Conservation (phyloP, 2,113 vertebrate species). For the Dasyprocta punctata region DNA sequence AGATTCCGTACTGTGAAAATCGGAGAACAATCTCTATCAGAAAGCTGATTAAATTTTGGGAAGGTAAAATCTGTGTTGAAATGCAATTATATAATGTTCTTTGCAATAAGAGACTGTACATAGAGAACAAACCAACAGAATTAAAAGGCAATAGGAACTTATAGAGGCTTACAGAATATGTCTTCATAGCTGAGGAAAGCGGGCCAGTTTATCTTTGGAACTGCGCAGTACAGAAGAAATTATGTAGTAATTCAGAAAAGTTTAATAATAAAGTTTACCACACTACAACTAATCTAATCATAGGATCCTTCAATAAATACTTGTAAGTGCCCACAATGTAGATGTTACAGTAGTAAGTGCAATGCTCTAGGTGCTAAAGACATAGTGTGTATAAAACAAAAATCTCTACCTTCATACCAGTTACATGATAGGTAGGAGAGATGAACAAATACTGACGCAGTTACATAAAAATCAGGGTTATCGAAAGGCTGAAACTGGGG, state of each 20-base stretch:
- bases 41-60: neutral
- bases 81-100: conserved; percentile 14
- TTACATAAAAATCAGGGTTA: neutral
- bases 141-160: conserved; percentile 13
- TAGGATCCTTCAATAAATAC: neutral
- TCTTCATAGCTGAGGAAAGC: conserved; percentile 15
- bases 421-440: neutral
- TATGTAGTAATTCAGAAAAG: neutral
- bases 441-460: neutral
- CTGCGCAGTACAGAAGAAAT: neutral
- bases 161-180: neutral
- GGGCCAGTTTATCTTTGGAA: neutral
- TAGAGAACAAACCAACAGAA: conserved; percentile 19
- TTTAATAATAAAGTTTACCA: neutral
- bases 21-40: neutral
- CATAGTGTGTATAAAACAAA: neutral
- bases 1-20: conserved; percentile 21
- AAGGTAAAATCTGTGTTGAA: neutral
- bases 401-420: neutral
- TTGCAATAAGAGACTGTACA: neutral
- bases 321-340: neutral
- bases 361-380: neutral
- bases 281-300: conserved; percentile 32
- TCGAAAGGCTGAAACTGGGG: neutral
- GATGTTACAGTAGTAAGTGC: neutral